These are phyloP conservation scores for Mycetomoellerius zeteki DNA, from an alignment of 1,140 invertebrate species.

Conservation along the genomic window DNA sequence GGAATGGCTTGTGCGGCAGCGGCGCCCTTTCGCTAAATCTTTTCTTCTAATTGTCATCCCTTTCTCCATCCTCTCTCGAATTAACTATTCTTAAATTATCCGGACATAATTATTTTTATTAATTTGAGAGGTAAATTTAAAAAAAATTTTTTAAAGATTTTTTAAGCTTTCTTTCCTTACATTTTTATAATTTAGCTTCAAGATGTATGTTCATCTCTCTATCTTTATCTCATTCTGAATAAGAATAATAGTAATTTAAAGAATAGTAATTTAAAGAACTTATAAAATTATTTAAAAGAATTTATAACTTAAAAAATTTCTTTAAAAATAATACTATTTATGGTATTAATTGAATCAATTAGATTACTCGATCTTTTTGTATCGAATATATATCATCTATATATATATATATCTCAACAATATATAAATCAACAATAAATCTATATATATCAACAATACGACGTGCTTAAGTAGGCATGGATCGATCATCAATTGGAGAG, in stretches of 20 bases:
- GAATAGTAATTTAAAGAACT: neutral
- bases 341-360: neutral
- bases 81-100: neutral
- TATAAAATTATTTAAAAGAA: neutral
- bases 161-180: neutral
- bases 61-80: neutral
- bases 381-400: too few relatives aligned
- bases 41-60: neutral
- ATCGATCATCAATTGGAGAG: too few relatives aligned
- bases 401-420: too few relatives aligned
- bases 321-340: neutral
- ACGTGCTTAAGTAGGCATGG: too few relatives aligned
- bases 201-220: neutral
- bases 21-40: neutral
- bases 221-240: neutral
- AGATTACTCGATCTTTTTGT: too few relatives aligned
- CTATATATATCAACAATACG: too few relatives aligned
- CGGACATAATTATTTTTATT: neutral
- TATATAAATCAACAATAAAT: too few relatives aligned
- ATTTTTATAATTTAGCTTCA: neutral
- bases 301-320: neutral
- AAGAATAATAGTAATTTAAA: too few relatives aligned
- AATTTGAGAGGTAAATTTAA: constrained; percentile 1
- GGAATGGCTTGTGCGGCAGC: constrained; percentile 19
- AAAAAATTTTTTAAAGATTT: neutral